These are phyloP conservation scores for Drosophila algonquin DNA, from an alignment of 2,888 invertebrate species.

Conservation along the genomic window DNA sequence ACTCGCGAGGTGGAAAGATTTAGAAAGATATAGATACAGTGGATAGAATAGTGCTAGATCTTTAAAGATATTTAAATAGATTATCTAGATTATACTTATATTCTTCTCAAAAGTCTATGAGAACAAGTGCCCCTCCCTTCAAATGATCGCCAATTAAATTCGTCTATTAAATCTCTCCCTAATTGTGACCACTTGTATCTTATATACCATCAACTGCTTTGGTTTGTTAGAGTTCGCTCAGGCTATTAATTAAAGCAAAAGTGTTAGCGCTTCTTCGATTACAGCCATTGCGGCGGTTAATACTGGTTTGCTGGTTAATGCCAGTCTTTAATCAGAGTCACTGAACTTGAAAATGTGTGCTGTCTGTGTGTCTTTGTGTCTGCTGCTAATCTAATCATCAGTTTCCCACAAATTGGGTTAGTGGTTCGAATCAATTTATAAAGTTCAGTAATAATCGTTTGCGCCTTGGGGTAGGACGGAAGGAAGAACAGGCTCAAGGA, in stretches of 20 bases:
- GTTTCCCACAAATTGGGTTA: slow-evolving; percentile 16
- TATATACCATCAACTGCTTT: background rate
- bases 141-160: too few relatives aligned
- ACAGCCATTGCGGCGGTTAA: slow-evolving; percentile 20
- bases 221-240: background rate
- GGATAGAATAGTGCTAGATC: background rate
- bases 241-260: slow-evolving; percentile 15
- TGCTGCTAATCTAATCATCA: slow-evolving; percentile 29
- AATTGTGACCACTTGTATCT: background rate
- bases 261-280: slow-evolving; percentile 40
- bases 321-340: slow-evolving; percentile 47
- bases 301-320: slow-evolving; percentile 13
- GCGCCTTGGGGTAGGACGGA: background rate
- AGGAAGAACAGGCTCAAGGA: background rate
- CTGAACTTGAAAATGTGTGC: slow-evolving; percentile 52
- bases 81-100: background rate
- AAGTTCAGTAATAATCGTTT: background rate
- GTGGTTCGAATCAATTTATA: background rate
- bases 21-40: slow-evolving; percentile 5
- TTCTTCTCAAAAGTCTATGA: too few relatives aligned
- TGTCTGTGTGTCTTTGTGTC: background rate
- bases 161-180: too few relatives aligned
- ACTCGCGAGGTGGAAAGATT: background rate
- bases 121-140: too few relatives aligned
- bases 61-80: background rate